Evolutionary conservation across 1,140 invertebrate species (phyloP), one percentile per base, ranked within the genome.

Genomic region (Brachystomella parvula): DNA sequence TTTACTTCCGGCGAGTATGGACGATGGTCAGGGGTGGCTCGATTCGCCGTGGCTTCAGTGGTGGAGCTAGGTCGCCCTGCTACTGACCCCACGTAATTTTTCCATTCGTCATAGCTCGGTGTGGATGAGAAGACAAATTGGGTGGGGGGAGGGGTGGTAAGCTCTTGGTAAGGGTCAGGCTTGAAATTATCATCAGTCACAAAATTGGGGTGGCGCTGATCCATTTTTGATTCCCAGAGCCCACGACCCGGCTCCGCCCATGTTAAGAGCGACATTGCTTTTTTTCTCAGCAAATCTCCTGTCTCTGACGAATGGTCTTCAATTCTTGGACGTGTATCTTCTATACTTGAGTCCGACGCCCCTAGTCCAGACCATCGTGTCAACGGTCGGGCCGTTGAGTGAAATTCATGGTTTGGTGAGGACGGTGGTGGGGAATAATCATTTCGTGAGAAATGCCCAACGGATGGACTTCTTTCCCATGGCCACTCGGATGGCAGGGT

Each of bases 171-270:
- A 9, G 35, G n/a, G 35, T 6, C 49, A 6, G 49, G 3, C 24
- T 69, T 69, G 47, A 72, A 69, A 64, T 67, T 66, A 30, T 72
- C 47, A 60, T 67, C 62, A 2, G 65, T 69, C 28, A 70, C 71
- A 70, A 72, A 72, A 28, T 70, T 63, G 0, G 61, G 47, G n/a
- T 61, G 12, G 66, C 65, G 0, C 59, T 67, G 44, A 30, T 67
- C 71, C 0, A 53, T 2, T 57, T 69, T 30, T 33, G 61, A 61
- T n/a, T 61, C 63, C 57, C 56, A 60, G 30, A 66, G 44, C 12
- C 30, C 59, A 6, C 21, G 9, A 53, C 49, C 49, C 49, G 49
- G 49, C 49, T 53, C 49, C 24, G n/a, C n/a, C n/a, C n/a, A 12
- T 15, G 21, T 53, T 53, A 24, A 24, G 12, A 26, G 49, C 24